These are phyloP conservation scores for Lagenorhynchus albirostris DNA, from an alignment of 2,113 vertebrate species.

Conservation along the genomic window DNA sequence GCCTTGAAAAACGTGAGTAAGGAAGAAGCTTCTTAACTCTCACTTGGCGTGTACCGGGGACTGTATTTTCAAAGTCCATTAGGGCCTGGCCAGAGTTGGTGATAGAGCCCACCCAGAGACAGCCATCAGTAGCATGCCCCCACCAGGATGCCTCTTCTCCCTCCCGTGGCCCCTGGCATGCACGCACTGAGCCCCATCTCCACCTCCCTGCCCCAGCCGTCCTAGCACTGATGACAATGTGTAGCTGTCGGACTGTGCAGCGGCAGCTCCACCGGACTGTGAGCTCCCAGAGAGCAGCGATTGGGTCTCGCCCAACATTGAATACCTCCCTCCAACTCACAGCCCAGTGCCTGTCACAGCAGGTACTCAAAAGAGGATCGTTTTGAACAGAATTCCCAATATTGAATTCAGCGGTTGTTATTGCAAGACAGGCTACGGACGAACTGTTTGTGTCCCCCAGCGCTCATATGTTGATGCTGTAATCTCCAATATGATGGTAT, in stretches of 20 bases:
- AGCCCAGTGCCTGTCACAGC: background rate
- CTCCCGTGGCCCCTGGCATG: background rate
- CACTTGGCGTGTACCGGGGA: background rate
- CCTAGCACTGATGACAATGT: background rate
- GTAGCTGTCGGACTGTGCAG: fast-evolving
- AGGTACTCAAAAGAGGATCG: background rate
- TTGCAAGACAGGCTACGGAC: background rate
- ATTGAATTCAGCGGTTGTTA: background rate
- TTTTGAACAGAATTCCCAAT: background rate
- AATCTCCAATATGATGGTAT: background rate
- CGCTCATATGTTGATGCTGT: background rate
- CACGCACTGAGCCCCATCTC: fast-evolving
- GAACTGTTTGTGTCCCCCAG: background rate
- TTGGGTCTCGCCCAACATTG: background rate
- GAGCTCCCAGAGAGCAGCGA: background rate
- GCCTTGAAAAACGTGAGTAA: background rate
- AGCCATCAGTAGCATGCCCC: fast-evolving
- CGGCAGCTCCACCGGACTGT: background rate
- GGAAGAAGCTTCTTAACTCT: background rate
- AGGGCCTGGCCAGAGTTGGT: background rate
- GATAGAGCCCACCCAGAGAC: background rate
- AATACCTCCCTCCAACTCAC: background rate
- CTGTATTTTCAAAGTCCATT: background rate
- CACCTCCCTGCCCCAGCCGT: too few species aligned
- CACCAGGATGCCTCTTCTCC: background rate